Percentiles rank a stretch among this genome's conserved stretches.
Evolutionary conservation across 2,888 invertebrate genomes (phyloP).

Genomic region (Apantesis nais): DNA sequence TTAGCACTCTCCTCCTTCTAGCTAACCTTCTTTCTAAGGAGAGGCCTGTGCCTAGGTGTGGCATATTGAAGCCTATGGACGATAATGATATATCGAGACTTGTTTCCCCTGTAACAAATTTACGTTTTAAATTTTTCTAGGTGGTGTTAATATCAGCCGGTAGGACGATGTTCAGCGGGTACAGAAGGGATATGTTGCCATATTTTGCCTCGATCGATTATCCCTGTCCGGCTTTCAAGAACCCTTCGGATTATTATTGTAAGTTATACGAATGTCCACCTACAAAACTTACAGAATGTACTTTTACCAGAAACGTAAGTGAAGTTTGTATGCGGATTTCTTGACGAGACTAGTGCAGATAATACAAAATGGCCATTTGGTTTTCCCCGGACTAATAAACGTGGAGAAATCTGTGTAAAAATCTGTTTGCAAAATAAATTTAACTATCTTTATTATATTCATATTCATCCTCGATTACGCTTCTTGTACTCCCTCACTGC

Average conservation of each 20-base stretch:
- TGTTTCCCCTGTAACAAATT: no score
- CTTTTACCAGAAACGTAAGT: background rate
- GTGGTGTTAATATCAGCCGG: slow-evolving; percentile 95
- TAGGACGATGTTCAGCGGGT: slow-evolving; percentile 95
- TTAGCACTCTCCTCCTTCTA: background rate
- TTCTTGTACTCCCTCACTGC: background rate
- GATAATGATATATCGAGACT: no score
- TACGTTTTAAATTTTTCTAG: slow-evolving; percentile 63
- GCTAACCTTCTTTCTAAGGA: no score
- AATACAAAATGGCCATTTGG: background rate
- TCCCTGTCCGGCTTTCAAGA: slow-evolving; percentile 98
- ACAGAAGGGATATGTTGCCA: slow-evolving; percentile 94
- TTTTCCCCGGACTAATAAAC: background rate
- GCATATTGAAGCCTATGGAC: no score
- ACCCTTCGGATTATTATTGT: slow-evolving; percentile 98
- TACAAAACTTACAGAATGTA: background rate
- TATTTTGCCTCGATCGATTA: slow-evolving; percentile 96
- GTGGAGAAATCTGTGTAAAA: background rate
- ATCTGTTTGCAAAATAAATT: background rate
- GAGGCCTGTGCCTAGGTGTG: no score
- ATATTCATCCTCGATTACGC: background rate
- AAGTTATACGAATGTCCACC: slow-evolving; percentile 68
- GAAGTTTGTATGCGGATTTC: no score
- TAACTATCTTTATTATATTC: background rate
- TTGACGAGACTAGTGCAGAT: no score